Evolutionary conservation across 2,113 vertebrate species (phyloP).

Genomic region (Pseudonaja textilis): DNA sequence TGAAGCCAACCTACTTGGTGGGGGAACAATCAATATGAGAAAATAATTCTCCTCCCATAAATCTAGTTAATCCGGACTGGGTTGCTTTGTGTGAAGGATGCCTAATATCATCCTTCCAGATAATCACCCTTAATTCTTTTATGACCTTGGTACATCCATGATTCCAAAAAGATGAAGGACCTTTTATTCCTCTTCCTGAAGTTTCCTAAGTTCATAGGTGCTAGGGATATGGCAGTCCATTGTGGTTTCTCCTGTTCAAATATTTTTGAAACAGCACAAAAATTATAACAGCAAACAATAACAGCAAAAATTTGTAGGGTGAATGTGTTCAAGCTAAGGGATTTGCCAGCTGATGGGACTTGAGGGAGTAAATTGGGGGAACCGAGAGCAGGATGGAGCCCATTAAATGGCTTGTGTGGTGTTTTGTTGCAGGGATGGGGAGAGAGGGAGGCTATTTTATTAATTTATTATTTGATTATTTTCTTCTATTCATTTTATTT

Average conservation of each 20-base stretch:
- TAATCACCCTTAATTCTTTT: background rate
- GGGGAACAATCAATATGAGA: background rate
- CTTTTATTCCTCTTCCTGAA: background rate
- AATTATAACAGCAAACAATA: background rate
- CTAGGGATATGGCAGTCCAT: background rate
- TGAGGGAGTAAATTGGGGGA: background rate
- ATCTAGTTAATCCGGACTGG: background rate
- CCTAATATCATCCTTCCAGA: background rate
- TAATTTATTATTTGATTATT: too few species aligned
- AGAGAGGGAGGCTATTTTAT: too few species aligned
- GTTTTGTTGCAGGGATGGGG: too few species aligned
- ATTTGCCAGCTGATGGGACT: background rate
- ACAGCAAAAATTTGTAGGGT: background rate
- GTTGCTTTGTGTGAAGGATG: background rate
- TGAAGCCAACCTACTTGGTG: background rate
- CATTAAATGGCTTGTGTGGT: too few species aligned
- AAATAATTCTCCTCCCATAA: background rate
- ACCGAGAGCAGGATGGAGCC: too few species aligned
- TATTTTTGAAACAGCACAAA: background rate
- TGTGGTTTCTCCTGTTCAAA: background rate
- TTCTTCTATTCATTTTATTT: too few species aligned
- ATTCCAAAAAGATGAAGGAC: background rate
- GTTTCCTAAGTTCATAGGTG: background rate
- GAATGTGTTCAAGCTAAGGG: background rate
- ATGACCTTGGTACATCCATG: background rate